phyloP scores from a whole-genome alignment of 2,888 invertebrate genomes.

The Cremastinae sp. region DNA sequence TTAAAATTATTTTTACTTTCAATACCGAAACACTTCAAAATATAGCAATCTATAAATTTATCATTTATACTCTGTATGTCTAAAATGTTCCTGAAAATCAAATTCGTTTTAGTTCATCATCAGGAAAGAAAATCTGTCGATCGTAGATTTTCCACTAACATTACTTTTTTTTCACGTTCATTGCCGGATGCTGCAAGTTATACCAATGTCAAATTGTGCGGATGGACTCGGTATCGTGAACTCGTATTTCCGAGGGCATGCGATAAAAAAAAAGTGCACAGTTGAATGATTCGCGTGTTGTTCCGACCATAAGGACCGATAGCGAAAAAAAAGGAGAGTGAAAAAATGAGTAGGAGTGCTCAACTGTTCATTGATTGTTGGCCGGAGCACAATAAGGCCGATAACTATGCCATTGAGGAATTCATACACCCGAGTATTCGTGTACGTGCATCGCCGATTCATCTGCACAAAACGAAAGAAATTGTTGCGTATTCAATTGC shows the following conservation, averaged over 20 bases:
- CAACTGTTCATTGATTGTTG: constrained; percentile 46
- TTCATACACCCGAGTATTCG: neutral
- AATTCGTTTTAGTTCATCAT: too few species aligned
- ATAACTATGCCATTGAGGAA: constrained; percentile 34
- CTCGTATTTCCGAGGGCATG: neutral
- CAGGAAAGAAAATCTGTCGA: too few species aligned
- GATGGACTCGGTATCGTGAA: constrained; percentile 2
- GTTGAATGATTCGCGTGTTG: constrained; percentile 15
- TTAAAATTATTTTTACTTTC: too few species aligned
- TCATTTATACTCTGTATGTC: too few species aligned
- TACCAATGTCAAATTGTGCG: constrained; percentile 34
- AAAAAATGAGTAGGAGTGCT: constrained; percentile 40
- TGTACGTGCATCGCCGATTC: constrained; percentile 3
- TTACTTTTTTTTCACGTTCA: neutral
- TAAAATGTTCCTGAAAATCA: too few species aligned
- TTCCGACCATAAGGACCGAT: constrained; percentile 2
- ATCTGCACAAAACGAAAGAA: constrained; percentile 22
- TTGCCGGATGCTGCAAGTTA: neutral
- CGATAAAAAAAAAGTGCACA: constrained; percentile 9
- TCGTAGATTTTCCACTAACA: too few species aligned
- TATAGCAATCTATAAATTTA: too few species aligned
- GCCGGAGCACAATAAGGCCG: constrained; percentile 11
- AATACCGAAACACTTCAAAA: too few species aligned
- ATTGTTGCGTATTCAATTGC: constrained; percentile 40
- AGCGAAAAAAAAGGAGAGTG: constrained; percentile 17